Percentiles rank a stretch among this genome's conserved stretches.
phyloP scores from a whole-genome alignment of 1,140 invertebrate species.

The Anoplolepis gracilipes region DNA sequence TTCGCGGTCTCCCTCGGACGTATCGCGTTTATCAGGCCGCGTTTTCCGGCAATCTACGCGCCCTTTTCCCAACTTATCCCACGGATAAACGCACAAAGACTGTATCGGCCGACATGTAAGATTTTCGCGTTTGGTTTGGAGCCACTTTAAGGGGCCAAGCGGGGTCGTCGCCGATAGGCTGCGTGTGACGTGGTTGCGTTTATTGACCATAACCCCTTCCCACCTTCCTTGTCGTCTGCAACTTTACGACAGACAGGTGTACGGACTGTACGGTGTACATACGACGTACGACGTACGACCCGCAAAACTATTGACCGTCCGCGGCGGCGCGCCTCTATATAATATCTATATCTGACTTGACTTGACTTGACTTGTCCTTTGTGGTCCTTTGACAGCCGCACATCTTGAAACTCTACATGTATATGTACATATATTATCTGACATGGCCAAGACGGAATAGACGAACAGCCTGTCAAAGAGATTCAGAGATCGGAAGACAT shows the following conservation, averaged over 20 bases:
- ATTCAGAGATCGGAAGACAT: too few species aligned
- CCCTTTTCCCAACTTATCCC: constrained; percentile 68
- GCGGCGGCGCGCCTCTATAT: not conserved
- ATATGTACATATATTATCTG: too few species aligned
- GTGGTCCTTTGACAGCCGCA: too few species aligned
- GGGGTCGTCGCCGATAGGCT: constrained; percentile 83
- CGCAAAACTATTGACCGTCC: constrained; percentile 73
- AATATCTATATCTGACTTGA: not conserved
- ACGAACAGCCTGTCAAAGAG: too few species aligned
- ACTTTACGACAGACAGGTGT: constrained; percentile 82
- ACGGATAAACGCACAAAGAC: constrained; percentile 76
- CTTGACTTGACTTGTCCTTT: not conserved
- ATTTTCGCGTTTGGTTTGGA: constrained; percentile 78
- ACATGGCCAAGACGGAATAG: too few species aligned
- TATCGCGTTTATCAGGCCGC: not conserved
- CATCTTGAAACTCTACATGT: too few species aligned
- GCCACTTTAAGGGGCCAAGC: constrained; percentile 83
- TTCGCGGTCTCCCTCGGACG: constrained; percentile 26
- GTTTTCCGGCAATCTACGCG: not conserved
- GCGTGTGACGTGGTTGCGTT: constrained; percentile 85
- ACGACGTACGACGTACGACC: constrained; percentile 61
- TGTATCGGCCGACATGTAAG: constrained; percentile 82
- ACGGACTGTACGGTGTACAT: too few species aligned
- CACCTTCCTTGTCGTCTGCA: constrained; percentile 76
- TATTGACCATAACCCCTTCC: constrained; percentile 86